Conservation (phyloP, 2,888 invertebrate species). For the Acrobasis consociella region DNA sequence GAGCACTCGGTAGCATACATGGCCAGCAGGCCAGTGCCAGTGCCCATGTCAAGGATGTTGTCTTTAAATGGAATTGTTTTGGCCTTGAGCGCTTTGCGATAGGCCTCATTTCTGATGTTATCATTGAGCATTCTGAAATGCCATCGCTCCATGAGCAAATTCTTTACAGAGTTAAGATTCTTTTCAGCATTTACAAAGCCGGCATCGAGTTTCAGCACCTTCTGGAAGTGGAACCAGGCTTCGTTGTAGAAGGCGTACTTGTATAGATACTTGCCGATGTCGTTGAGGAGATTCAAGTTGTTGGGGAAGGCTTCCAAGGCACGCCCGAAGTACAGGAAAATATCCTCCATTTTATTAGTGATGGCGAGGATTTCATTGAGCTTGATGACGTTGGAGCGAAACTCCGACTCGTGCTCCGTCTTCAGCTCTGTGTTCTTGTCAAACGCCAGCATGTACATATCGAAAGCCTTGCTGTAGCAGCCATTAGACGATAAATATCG, state of each 20-base stretch:
- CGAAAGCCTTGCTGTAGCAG: slow-evolving; percentile 55
- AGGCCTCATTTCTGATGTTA: slow-evolving; percentile 85
- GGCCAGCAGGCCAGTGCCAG: slow-evolving; percentile 89
- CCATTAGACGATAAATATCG: slow-evolving; percentile 47
- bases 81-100: slow-evolving; percentile 83
- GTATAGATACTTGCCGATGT: slow-evolving; percentile 66
- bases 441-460: slow-evolving; percentile 57
- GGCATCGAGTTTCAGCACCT: slow-evolving; percentile 74
- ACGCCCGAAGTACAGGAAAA: slow-evolving; percentile 57
- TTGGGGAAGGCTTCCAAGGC: slow-evolving; percentile 55
- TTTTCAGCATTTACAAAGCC: slow-evolving; percentile 83
- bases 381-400: slow-evolving; percentile 48
- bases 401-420: slow-evolving; percentile 49
- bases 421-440: slow-evolving; percentile 48
- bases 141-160: slow-evolving; percentile 89
- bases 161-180: slow-evolving; percentile 86
- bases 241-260: slow-evolving; percentile 81
- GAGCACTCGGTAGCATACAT: slow-evolving; percentile 84
- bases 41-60: slow-evolving; percentile 88
- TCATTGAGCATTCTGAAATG: slow-evolving; percentile 94
- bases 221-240: slow-evolving; percentile 82
- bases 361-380: slow-evolving; percentile 48
- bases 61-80: slow-evolving; percentile 70
- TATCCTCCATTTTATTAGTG: slow-evolving; percentile 51
- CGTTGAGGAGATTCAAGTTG: slow-evolving; percentile 57